Percentiles rank a stretch among this genome's conserved stretches.
Evolutionary conservation across 1,140 invertebrate species (phyloP).

Genomic region (Neocloeon triangulifer): DNA sequence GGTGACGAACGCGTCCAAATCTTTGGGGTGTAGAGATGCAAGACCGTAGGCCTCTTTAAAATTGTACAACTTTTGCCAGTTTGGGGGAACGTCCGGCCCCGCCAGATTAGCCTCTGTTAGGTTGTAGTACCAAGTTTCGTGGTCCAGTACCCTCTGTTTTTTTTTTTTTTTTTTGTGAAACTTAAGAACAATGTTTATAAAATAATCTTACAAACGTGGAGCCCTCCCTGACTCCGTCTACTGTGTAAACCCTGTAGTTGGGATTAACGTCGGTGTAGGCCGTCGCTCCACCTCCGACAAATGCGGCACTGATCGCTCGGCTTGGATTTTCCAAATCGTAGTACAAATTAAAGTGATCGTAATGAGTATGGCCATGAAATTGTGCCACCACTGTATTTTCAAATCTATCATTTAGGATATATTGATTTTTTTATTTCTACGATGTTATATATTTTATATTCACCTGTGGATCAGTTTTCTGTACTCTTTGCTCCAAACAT

Average conservation of each 20-base stretch:
- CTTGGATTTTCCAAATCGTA: constrained; percentile 24
- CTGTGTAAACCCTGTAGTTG: constrained; percentile 51
- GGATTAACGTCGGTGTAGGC: constrained; percentile 42
- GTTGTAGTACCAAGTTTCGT: constrained; percentile 52
- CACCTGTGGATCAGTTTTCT: constrained; percentile 23
- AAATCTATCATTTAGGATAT: constrained; percentile 25
- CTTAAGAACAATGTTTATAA: too few species aligned
- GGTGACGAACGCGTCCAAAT: constrained; percentile 16
- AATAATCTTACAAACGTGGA: constrained; percentile 34
- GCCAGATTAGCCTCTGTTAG: constrained; percentile 44
- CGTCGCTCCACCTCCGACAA: constrained; percentile 54
- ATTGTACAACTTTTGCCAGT: constrained; percentile 42
- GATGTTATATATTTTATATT: background rate
- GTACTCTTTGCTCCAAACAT: constrained; percentile 40
- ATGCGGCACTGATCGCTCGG: constrained; percentile 37
- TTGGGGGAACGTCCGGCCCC: constrained; percentile 22
- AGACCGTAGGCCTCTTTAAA: constrained; percentile 37
- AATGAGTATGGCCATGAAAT: constrained; percentile 64
- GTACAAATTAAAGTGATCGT: constrained; percentile 48
- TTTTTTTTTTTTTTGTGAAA: too few species aligned
- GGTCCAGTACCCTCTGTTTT: constrained; percentile 40
- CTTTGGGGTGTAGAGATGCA: too few species aligned
- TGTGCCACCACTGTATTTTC: constrained; percentile 42
- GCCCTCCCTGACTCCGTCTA: constrained; percentile 24
- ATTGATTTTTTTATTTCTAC: background rate